A percentile compares a stretch with the other conserved stretches of the same genome.
phyloP scores from a whole-genome alignment of 2,888 invertebrate genomes.

The Conus canariensis region DNA sequence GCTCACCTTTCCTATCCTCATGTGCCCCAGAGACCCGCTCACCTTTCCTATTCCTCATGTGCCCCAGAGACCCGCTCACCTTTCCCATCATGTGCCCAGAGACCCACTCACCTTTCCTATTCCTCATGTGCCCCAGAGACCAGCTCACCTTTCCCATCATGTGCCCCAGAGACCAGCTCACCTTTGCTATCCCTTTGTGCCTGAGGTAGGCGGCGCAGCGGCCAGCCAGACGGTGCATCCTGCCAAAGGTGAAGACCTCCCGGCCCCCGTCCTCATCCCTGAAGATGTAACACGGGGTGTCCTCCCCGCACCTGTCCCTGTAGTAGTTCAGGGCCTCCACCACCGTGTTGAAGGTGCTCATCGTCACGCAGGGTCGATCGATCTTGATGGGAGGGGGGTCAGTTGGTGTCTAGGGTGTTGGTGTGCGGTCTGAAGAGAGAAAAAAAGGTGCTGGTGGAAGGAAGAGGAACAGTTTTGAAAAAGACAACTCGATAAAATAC shows the following conservation, averaged over 20 bases:
- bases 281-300: neutral
- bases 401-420: neutral
- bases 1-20: no score
- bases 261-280: neutral
- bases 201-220: neutral
- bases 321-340: neutral
- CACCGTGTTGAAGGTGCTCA: neutral
- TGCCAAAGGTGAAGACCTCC: neutral
- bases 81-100: no score
- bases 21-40: no score
- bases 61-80: no score
- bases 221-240: neutral
- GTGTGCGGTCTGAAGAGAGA: neutral
- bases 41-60: no score
- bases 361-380: neutral
- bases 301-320: neutral
- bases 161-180: neutral
- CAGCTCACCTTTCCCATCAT: no score
- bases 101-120: no score
- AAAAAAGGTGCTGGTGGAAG: neutral
- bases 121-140: no score
- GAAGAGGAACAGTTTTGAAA: neutral
- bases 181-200: neutral
- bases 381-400: neutral
- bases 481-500: no score